Base-by-base conservation (phyloP, 2,113 vertebrate genomes). In the Cromileptes altivelis region DNA sequence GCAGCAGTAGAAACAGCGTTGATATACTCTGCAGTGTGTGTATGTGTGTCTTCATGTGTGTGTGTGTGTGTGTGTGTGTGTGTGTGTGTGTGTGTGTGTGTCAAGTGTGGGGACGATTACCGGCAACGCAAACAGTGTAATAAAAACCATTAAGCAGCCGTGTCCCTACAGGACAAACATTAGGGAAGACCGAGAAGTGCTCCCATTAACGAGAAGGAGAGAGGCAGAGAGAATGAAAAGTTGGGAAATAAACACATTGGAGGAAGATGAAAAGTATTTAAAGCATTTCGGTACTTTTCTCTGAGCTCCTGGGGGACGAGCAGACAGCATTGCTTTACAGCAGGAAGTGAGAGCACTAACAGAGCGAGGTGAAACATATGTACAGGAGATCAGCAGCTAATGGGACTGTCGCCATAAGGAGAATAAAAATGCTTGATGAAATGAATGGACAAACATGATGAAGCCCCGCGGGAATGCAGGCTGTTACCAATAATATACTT, bases 271-370 rank as follows among this genome's bases (percentile, higher is more conserved):
- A 65, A 75, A 61, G 23, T 37, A 60, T 74, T 75, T 37, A 81
- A 92, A 89, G 80, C 75, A 65, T 86, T 88, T 80, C 71, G 49
- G 37, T 70, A 10, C n/a, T 67, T 87, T 85, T 78, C 55, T 68
- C 49, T 17, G 70, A 57, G 67, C 70, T 70, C 88, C 61, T 76
- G 23, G 17, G 80, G 85, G 85, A 72, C 53, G 1, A 0, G 6
- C 1, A 23, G 74, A 55, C 42, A 19, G 50, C 27, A 42, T 68
- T 50, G 53, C 64, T 68, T 75, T 68, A 78, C 42, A 8, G 49
- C 19, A 63, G 75, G 80, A 88, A 78, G 78, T 57, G 73, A 78
- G 71, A 73, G 72, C 45, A 58, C 52, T 4, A 40, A 25, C 14
- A 2, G 23, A 52, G 49, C 25, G 64, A 62, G 45, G 64, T 71